Conservation (phyloP, 2,113 vertebrate species). For the Cyprinus carpio region DNA sequence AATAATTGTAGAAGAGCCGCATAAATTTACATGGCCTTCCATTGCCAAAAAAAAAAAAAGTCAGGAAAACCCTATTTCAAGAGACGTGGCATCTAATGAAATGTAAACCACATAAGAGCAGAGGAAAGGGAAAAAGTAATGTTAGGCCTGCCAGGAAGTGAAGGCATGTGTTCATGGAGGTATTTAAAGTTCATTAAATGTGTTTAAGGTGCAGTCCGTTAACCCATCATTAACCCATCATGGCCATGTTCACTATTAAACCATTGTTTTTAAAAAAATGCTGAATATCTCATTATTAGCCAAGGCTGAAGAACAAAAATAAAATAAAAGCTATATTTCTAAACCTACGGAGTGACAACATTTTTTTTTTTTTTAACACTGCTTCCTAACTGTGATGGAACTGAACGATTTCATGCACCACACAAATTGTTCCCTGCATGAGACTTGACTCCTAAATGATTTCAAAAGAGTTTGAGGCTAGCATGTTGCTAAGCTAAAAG, state of each 20-base stretch:
- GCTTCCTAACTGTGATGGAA: background rate
- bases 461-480: slow-evolving; percentile 27
- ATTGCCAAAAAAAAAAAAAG: slow-evolving; percentile 31
- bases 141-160: background rate
- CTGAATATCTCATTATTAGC: background rate
- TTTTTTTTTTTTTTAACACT: background rate
- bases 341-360: background rate
- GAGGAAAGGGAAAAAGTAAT: background rate
- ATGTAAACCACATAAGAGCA: background rate
- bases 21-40: slow-evolving; percentile 39
- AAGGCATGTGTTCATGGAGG: slow-evolving; percentile 26
- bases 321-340: background rate
- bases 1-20: slow-evolving; percentile 41
- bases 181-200: background rate
- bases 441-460: slow-evolving; percentile 11
- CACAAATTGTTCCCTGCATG: background rate
- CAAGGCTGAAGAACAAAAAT: background rate
- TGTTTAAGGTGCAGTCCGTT: slow-evolving; percentile 28
- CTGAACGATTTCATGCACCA: background rate
- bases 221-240: slow-evolving; percentile 12
- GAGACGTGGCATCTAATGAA: slow-evolving; percentile 24
- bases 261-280: background rate
- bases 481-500: background rate
- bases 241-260: background rate
- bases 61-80: slow-evolving; percentile 47